Conservation (phyloP, 2,797 vertebrate genomes). For the Microcaecilia unicolor region DNA sequence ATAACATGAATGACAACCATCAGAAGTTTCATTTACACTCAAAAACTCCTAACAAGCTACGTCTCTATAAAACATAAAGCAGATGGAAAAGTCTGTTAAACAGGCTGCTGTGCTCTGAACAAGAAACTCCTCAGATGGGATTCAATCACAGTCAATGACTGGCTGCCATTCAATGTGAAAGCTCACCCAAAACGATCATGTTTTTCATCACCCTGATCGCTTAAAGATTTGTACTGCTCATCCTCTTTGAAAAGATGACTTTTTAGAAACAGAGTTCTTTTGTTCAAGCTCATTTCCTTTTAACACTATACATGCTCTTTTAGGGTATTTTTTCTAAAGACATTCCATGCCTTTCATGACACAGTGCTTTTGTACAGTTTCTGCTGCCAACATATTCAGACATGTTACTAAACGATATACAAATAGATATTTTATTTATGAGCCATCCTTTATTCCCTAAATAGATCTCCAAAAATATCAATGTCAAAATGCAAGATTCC, state of each 20-base stretch:
- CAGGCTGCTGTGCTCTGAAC: too few species aligned
- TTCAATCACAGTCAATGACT: too few species aligned
- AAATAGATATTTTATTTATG: conserved; percentile 8
- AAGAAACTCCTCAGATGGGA: too few species aligned
- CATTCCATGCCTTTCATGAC: conserved; percentile 14
- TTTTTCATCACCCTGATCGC: conserved; percentile 4
- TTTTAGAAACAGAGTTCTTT: neutral
- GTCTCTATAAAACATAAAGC: too few species aligned
- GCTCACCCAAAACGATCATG: too few species aligned
- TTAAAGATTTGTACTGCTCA: conserved; percentile 11
- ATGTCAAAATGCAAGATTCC: too few species aligned
- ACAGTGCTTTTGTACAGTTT: conserved; percentile 22
- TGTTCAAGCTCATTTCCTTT: conserved; percentile 18
- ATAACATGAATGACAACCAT: too few species aligned
- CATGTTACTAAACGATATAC: conserved; percentile 5
- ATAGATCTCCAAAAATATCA: conserved; percentile 33
- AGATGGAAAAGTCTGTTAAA: too few species aligned
- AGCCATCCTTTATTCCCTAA: conserved; percentile 23
- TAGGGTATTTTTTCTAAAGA: conserved; percentile 22
- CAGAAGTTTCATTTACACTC: too few species aligned
- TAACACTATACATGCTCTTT: conserved; percentile 9
- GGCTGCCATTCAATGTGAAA: too few species aligned
- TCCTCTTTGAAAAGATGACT: conserved; percentile 15
- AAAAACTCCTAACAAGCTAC: too few species aligned
- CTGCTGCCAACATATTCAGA: conserved; percentile 1